phyloP scores from a whole-genome alignment of 2,888 invertebrate species.

The Thumatha senex region DNA sequence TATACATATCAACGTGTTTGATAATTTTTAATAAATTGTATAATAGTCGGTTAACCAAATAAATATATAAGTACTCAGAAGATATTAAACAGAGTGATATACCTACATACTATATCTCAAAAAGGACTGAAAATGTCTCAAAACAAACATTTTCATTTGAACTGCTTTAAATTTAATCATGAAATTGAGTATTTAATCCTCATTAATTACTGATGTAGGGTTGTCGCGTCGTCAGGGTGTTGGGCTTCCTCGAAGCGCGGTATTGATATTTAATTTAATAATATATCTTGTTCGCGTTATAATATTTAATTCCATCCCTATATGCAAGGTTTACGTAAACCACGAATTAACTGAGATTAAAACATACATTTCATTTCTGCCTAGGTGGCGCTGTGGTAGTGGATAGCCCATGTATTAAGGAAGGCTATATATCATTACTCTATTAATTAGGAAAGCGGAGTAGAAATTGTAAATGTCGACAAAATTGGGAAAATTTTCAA shows the following conservation, averaged over 20 bases:
- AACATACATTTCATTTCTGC: no score
- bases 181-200: constrained; percentile 53
- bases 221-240: constrained; percentile 41
- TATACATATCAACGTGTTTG: no score
- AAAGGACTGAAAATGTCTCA: neutral
- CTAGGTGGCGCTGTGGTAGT: no score
- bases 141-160: constrained; percentile 3
- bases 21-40: no score
- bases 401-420: no score
- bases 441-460: no score
- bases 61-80: no score
- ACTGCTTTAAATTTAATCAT: constrained; percentile 38
- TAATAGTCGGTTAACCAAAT: no score
- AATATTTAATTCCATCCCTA: constrained; percentile 5
- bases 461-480: no score
- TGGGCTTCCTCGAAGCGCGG: constrained; percentile 54
- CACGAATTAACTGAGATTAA: neutral
- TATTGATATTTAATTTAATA: constrained; percentile 78
- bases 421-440: no score
- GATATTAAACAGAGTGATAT: no score
- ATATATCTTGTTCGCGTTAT: constrained; percentile 27
- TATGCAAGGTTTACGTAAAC: neutral
- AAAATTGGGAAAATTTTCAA: no score
- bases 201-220: constrained; percentile 54
- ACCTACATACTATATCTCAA: neutral